These are phyloP conservation scores for Euclidia mi DNA, from an alignment of 2,888 invertebrate genomes.

Conservation along the genomic window DNA sequence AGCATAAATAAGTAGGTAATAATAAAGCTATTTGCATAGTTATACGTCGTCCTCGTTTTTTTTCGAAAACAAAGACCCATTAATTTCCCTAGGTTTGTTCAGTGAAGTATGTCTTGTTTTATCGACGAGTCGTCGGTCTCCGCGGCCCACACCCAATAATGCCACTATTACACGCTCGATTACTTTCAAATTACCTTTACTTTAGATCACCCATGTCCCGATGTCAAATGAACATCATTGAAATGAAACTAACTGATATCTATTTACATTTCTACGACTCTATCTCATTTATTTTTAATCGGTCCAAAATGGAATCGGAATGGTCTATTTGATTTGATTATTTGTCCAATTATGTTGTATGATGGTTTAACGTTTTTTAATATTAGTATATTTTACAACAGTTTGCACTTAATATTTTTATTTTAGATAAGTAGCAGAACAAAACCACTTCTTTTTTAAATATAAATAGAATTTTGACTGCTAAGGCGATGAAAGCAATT, in stretches of 20 bases:
- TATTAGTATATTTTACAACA: no score
- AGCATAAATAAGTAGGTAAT: constrained; percentile 15
- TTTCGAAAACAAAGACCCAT: constrained; percentile 60
- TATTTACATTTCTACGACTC: constrained; percentile 20
- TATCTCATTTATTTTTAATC: constrained; percentile 10
- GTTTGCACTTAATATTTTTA: no score
- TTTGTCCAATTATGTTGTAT: no score
- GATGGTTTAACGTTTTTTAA: no score
- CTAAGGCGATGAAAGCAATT: no score
- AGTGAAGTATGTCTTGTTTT: constrained; percentile 70
- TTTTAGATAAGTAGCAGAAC: no score
- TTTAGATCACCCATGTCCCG: constrained; percentile 63
- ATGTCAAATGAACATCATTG: constrained; percentile 61
- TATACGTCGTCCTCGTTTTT: constrained; percentile 1
- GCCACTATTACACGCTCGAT: constrained; percentile 81
- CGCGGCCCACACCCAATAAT: constrained; percentile 76
- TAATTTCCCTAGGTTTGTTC: constrained; percentile 62
- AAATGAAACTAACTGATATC: constrained; percentile 33
- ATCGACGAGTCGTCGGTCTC: constrained; percentile 58
- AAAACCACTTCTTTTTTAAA: no score
- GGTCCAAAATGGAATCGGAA: background rate
- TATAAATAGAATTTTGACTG: no score
- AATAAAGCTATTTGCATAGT: constrained; percentile 16
- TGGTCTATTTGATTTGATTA: background rate
- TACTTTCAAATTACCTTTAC: constrained; percentile 78